Base-by-base conservation (phyloP, 2,888 invertebrate species). In the Nasonia oneida region DNA sequence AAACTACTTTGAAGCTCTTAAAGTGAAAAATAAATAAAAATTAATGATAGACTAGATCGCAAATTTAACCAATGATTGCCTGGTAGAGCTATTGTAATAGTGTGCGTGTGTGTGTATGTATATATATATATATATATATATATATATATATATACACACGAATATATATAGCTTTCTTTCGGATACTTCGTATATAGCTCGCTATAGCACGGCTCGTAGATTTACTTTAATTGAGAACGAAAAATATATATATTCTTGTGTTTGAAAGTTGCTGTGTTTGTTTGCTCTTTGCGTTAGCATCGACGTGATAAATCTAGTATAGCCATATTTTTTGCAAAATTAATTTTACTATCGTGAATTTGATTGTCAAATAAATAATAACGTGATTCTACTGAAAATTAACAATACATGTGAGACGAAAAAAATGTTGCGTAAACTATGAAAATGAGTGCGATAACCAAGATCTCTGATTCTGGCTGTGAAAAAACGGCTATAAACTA, bases 1-100 rank as follows among this genome's bases (percentile, higher is more conserved):
- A 15, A 37, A 57, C 76, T 76, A 76, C n/a, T 8, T 47, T n/a
- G 18, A 76, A 76, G 75, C 75, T 57, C 53, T 42, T n/a, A 3
- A 42, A 67, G 14, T 18, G n/a, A 79, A 39, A 39, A 23, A 33
- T 18, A 67, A 42, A 53, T 39, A 33, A 47, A 42, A 12, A 50
- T 71, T 12, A 42, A 57, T 37, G 12, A 33, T 23, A 10, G 53
- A 67, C 42, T 18, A 64, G 37, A 37, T 73, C 3, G 15, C 15
- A 29, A 61, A 18, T 67, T 12, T 1, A 33, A 14, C 3, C 29
- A 33, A 67, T 67, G 29, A n/a, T 67, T 12, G 1, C 14, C 33
- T n/a, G 3, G 33, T 14, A 33, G 67, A 14, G 3, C 23, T 67
- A 67, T 3, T 33, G 29, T 14, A 14, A 67, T 29, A 29, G 29